These are phyloP conservation scores for Penelope pileata DNA, from an alignment of 2,113 vertebrate species.

Conservation along the genomic window DNA sequence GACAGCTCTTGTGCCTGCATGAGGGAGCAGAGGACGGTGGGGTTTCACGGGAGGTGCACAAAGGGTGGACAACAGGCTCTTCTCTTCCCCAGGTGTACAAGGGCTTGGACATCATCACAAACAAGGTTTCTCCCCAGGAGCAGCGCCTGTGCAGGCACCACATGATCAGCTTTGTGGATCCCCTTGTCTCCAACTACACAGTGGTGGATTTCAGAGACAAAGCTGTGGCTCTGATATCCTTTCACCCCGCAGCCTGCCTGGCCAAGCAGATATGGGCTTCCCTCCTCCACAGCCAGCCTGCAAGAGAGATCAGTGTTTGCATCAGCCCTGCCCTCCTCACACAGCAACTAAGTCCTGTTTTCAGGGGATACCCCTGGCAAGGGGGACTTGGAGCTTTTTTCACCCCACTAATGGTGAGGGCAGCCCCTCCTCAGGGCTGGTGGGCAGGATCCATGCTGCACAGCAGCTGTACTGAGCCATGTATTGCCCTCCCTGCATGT, in stretches of 20 bases:
- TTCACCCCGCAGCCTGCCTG: background rate
- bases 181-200: constrained; percentile 87
- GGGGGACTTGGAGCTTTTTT: background rate
- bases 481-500: background rate
- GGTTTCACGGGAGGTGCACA: accelerated
- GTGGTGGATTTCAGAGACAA: constrained; percentile 96
- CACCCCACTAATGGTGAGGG: background rate
- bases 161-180: constrained; percentile 97
- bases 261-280: background rate
- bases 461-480: background rate
- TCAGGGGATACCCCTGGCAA: background rate
- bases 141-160: constrained; percentile 89
- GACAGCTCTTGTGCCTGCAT: background rate
- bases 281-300: background rate
- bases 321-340: background rate
- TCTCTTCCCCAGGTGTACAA: constrained; percentile 86
- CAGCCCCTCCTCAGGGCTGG: background rate
- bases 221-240: constrained; percentile 93
- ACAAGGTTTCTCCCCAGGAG: constrained; percentile 90
- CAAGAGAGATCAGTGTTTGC: background rate
- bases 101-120: constrained; percentile 95
- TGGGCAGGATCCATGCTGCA: background rate
- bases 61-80: background rate
- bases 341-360: accelerated
- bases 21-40: background rate